Conservation (phyloP, 2,113 vertebrate species). For the Zosterops hypoxanthus region DNA sequence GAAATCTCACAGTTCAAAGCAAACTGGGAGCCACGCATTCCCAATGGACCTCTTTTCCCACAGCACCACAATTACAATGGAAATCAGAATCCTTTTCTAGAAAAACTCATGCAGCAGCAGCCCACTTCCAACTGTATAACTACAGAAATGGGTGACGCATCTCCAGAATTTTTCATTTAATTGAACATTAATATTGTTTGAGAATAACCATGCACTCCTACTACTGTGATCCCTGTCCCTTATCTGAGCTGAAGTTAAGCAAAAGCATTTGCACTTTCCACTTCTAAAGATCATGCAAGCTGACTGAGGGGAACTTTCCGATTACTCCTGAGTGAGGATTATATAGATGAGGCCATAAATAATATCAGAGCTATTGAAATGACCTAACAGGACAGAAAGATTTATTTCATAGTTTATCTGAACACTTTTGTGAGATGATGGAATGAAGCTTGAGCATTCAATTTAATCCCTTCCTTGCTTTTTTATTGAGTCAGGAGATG, state of each 20-base stretch:
- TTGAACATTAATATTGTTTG: neutral
- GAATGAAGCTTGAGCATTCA: constrained; percentile 57
- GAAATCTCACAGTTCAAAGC: neutral
- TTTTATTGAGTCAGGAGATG: constrained; percentile 68
- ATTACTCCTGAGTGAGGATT: constrained; percentile 49
- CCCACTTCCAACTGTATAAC: neutral
- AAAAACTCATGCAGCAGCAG: neutral
- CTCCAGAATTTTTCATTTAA: neutral
- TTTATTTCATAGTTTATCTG: constrained; percentile 74
- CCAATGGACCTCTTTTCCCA: neutral
- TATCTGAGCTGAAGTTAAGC: neutral
- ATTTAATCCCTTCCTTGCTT: constrained; percentile 58
- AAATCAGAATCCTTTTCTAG: neutral
- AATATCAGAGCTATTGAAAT: constrained; percentile 65
- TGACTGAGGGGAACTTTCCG: neutral
- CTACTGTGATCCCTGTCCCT: neutral
- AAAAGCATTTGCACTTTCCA: constrained; percentile 30
- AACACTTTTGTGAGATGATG: constrained; percentile 55
- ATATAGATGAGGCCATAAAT: constrained; percentile 63
- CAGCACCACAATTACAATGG: neutral
- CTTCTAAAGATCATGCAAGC: neutral
- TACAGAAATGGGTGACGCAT: neutral
- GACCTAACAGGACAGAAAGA: constrained; percentile 64
- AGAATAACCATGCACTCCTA: neutral
- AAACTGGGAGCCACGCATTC: neutral